phyloP scores from a whole-genome alignment of 2,113 vertebrate genomes.

The Takifugu bimaculatus region DNA sequence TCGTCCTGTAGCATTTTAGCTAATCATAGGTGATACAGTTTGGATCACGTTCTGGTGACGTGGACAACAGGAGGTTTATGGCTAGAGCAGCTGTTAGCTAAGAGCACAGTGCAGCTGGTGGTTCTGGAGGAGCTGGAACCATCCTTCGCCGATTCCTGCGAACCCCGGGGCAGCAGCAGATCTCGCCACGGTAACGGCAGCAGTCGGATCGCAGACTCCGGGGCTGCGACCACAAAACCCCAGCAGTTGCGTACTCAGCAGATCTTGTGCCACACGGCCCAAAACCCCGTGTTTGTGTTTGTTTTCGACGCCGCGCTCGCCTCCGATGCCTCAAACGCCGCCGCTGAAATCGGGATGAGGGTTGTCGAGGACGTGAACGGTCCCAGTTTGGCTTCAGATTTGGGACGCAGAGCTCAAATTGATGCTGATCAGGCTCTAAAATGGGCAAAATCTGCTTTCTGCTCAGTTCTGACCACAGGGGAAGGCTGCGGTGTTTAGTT shows the following conservation, averaged over 20 bases:
- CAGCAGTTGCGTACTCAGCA: conserved; percentile 43
- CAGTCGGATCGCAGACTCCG: conserved; percentile 26
- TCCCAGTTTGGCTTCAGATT: conserved; percentile 62
- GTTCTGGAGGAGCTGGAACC: conserved; percentile 9
- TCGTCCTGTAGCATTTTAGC: conserved; percentile 23
- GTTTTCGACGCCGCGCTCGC: conserved; percentile 14
- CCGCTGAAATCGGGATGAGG: conserved; percentile 13
- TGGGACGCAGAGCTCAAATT: neutral
- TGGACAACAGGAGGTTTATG: no score
- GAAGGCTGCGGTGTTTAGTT: no score
- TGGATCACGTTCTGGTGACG: neutral
- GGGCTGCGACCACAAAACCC: conserved; percentile 40
- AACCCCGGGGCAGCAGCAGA: conserved; percentile 29
- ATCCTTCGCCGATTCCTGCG: conserved; percentile 20
- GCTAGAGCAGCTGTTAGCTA: no score
- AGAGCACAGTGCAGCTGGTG: neutral
- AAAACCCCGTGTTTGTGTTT: conserved; percentile 32
- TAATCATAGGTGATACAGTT: conserved; percentile 35
- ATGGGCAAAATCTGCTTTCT: no score
- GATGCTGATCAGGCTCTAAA: no score
- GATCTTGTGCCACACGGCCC: conserved; percentile 30
- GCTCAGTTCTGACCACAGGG: no score
- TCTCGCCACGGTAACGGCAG: conserved; percentile 21
- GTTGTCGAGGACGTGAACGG: conserved; percentile 15
- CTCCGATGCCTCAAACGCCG: conserved; percentile 7